These are phyloP conservation scores for Fissipunctia ypsillon DNA, from an alignment of 2,888 invertebrate species.

Conservation along the genomic window DNA sequence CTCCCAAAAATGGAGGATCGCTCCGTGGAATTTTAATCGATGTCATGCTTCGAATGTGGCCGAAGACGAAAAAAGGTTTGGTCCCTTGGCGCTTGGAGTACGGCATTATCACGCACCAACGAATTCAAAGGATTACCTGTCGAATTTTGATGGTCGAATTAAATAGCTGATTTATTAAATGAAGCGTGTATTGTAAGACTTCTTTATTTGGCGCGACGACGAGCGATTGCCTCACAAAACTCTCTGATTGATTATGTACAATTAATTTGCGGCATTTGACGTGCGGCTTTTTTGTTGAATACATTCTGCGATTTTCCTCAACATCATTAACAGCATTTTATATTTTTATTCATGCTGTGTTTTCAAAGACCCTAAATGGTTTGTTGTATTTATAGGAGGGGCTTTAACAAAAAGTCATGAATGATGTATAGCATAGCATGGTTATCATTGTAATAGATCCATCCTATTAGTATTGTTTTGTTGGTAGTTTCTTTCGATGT, in stretches of 20 bases:
- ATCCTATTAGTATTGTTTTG: conserved; percentile 79
- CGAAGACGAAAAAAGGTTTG: conserved; percentile 69
- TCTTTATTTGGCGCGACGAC: conserved; percentile 72
- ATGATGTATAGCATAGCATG: conserved; percentile 75
- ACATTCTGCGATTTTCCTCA: conserved; percentile 51
- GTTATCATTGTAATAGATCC: conserved; percentile 79
- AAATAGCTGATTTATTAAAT: conserved; percentile 78
- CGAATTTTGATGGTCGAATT: conserved; percentile 81
- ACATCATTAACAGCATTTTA: conserved; percentile 50
- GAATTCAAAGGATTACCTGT: conserved; percentile 80
- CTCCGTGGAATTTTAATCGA: conserved; percentile 82
- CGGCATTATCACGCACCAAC: conserved; percentile 73
- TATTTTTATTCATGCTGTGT: conserved; percentile 43
- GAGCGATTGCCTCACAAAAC: conserved; percentile 64
- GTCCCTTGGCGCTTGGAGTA: conserved; percentile 67
- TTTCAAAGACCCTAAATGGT: conserved; percentile 46
- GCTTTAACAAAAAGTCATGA: conserved; percentile 65
- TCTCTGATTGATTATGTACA: conserved; percentile 74
- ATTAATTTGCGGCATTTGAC: conserved; percentile 58
- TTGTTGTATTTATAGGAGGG: conserved; percentile 48
- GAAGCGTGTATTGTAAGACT: conserved; percentile 73
- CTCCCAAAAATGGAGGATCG: conserved; percentile 77
- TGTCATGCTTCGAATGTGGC: conserved; percentile 76
- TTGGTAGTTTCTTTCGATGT: conserved; percentile 75
- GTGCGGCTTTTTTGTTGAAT: conserved; percentile 47